Base-by-base conservation (phyloP, 1,140 invertebrate genomes). In the Capitella teleta region DNA sequence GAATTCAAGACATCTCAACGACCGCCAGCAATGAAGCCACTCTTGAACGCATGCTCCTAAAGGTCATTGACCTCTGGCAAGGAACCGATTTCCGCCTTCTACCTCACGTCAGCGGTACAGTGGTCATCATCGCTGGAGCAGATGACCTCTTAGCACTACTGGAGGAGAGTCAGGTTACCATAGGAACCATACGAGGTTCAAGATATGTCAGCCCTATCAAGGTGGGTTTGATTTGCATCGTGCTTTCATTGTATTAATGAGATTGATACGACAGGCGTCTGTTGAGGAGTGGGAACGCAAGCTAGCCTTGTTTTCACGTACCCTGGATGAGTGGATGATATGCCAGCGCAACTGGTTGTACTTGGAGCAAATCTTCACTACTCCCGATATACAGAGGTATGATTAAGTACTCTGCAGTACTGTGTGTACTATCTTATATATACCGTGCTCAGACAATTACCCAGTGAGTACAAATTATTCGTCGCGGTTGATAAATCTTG, bases 311-410 rank as follows among this genome's bases (percentile, higher is more conserved):
- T 87, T 90, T 63, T 68, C 77, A 1, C 79, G 74, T 53, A 87
- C 84, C 4, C 65, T 83, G 72, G 85, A 89, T 64, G 83, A 84
- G 63, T 90, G 87, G 87, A 77, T 80, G 59, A 77, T 76, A 28
- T 87, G 85, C 57, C 86, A 90, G 63, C 80, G 82, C 57, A 84
- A 83, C 37, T 91, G 86, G 86, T 74, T 89, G 3, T 89, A 91
- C 59, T 68, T 90, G 38, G 85, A 90, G 64, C 83, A 86, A 4
- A 89, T 91, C 58, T 91, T 91, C 65, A 81, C 81, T n/a, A 85
- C 86, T 1, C 83, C 86, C 0, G 86, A 89, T 59, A 89, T 91
- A 55, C 86, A 90, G 61, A 62, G 66, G 65, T 70, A 58, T 44
- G 46, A n/a, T 40, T n/a, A 37, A n/a, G 21, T 37, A 2, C 4